Base-by-base conservation (phyloP, 2,888 invertebrate genomes). In the Seira musarum region DNA sequence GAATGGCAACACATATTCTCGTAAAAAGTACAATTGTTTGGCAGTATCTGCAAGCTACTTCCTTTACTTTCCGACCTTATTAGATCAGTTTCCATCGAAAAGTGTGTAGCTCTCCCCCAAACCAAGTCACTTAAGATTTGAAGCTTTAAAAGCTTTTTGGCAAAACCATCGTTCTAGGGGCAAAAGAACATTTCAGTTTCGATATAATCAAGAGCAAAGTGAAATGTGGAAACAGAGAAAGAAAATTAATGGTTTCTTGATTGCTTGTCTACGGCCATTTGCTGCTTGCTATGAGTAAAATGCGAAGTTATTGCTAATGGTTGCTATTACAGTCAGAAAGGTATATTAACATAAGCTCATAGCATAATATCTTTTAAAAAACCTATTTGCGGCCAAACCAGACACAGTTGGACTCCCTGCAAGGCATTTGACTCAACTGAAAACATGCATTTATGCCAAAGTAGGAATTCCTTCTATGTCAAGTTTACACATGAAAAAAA, bases 101-200 rank as follows among this genome's bases (percentile, higher is more conserved):
- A 30, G 8, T 30, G 2, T 8, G 30, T 8, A 8, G 3, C 30
- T 30, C 30, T 8, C 30, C 30, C 30, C 30, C 8, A 3, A 8
- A 53, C 17, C 3, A 53, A 13, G 53, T 17, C 15, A 17, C 17
- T 53, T 53, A 53, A 17, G 53, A 53, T 6, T 8, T 66, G 66
- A 67, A 24, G 57, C 17, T 46, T 74, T 74, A 67, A 67, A 74
- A 67, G 74, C 61, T 66, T 73, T 73, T 30, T 73, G 21, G 5
- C 17, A 15, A 3, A 53, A 13, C 13, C 22, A 19, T 63, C 21
- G 10, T 66, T 40, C 66, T 35, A 1, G 35, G 17, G 22, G 61
- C 1, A 69, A 53, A 57, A 1, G 1, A n/a, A 5, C 25, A 69
- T 53, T 53, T 17, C 17, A 53, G 53, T 53, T 53, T 53, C 53